Conservation (phyloP, 2,113 vertebrate species). For the Siphamia tubifer region DNA sequence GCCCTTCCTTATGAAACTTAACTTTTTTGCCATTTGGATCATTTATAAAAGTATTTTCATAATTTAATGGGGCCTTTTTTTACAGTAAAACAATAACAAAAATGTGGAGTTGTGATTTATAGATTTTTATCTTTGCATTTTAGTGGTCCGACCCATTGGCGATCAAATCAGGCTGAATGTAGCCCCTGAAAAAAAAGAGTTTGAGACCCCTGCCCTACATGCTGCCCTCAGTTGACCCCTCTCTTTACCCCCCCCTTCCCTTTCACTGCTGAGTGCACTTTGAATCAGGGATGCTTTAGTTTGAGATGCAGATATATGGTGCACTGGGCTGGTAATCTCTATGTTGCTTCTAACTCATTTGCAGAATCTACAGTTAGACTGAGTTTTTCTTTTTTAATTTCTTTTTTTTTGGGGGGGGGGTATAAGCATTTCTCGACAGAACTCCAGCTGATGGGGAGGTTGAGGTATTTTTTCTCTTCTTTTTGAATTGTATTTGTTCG, state of each 20-base stretch:
- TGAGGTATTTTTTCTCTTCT: slow-evolving; percentile 7
- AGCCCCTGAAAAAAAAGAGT: no score
- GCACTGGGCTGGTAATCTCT: slow-evolving; percentile 30
- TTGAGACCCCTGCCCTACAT: no score
- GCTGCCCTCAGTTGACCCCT: slow-evolving; percentile 26
- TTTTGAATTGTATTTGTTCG: no score
- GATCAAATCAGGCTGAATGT: no score
- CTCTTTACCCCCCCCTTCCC: slow-evolving; percentile 11
- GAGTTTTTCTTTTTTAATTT: slow-evolving; percentile 33
- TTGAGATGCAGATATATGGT: slow-evolving; percentile 58
- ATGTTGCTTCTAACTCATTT: not conserved
- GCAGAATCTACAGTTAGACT: slow-evolving; percentile 3
- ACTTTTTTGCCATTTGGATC: no score
- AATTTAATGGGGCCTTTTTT: no score
- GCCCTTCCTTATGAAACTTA: no score
- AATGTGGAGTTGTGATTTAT: no score
- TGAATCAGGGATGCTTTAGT: slow-evolving; percentile 77
- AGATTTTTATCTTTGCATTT: no score
- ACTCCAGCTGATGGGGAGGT: not conserved
- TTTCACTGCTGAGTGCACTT: slow-evolving; percentile 71
- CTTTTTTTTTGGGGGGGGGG: slow-evolving; percentile 29
- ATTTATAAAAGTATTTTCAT: no score
- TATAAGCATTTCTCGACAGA: slow-evolving; percentile 29
- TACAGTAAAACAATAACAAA: no score
- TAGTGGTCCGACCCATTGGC: no score